Evolutionary conservation across 2,113 vertebrate genomes (phyloP).

Genomic region (Myotis yumanensis): DNA sequence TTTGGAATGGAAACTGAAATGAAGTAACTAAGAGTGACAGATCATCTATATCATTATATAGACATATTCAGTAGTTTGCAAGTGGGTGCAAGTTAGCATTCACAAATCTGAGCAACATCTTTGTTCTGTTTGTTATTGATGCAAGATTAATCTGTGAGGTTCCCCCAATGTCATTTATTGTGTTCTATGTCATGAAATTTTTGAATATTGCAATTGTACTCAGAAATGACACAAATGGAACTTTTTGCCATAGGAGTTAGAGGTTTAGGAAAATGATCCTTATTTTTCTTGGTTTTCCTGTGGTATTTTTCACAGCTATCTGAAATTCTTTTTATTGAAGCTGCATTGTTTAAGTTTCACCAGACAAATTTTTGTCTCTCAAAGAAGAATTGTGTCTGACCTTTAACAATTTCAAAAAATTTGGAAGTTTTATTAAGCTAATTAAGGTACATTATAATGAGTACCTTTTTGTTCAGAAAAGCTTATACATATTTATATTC

Average conservation of each 20-base stretch:
- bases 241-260: neutral
- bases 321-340: neutral
- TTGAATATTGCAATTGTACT: neutral
- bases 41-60: neutral
- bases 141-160: neutral
- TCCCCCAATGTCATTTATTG: neutral
- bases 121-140: neutral
- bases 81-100: neutral
- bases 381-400: neutral
- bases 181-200: neutral
- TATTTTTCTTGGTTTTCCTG: neutral
- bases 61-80: neutral
- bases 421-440: slow-evolving; percentile 26
- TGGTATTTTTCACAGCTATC: neutral
- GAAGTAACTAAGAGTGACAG: neutral
- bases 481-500: slow-evolving; percentile 48
- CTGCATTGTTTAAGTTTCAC: neutral
- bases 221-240: neutral
- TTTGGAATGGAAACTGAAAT: neutral
- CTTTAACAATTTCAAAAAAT: slow-evolving; percentile 34
- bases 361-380: neutral
- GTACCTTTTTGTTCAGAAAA: slow-evolving; percentile 46
- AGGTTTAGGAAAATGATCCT: neutral
- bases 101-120: neutral
- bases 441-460: neutral